Evolutionary conservation across 1,140 invertebrate genomes (phyloP).

Genomic region (Colletes gigas): DNA sequence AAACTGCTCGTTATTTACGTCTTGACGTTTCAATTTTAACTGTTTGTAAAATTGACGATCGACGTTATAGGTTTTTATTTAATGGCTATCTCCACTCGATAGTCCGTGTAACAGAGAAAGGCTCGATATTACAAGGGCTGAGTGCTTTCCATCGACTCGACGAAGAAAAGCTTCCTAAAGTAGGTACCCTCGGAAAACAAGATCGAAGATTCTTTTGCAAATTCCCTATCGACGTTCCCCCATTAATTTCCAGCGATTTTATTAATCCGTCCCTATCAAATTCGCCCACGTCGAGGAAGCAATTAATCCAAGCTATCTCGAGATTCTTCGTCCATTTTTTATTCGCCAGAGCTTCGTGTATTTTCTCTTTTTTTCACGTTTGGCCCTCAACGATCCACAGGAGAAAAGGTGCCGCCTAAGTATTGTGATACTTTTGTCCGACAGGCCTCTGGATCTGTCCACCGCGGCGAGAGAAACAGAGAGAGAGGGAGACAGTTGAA

Average conservation of each 20-base stretch:
- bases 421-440: constrained; percentile 52
- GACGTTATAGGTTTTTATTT: too few relatives aligned
- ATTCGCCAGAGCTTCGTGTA: too few relatives aligned
- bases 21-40: too few relatives aligned
- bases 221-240: background rate
- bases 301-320: constrained; percentile 17
- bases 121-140: too few relatives aligned
- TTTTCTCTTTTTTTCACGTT: background rate
- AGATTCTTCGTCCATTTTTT: constrained; percentile 5
- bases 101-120: too few relatives aligned
- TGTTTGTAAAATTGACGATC: too few relatives aligned
- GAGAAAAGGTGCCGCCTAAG: background rate
- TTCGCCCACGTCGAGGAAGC: background rate
- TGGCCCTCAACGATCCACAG: constrained; percentile 18
- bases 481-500: constrained; percentile 47
- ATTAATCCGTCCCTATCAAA: constrained; percentile 1
- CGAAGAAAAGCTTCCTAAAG: too few relatives aligned
- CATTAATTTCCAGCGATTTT: constrained; percentile 7
- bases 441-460: constrained; percentile 44
- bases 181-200: too few relatives aligned
- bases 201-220: too few relatives aligned
- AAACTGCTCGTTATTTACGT: too few relatives aligned
- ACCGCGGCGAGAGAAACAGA: constrained; percentile 17
- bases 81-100: too few relatives aligned
- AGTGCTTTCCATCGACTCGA: too few relatives aligned